These are phyloP conservation scores for Dendropsophus ebraccatus DNA, from an alignment of 2,113 vertebrate genomes.

Conservation along the genomic window DNA sequence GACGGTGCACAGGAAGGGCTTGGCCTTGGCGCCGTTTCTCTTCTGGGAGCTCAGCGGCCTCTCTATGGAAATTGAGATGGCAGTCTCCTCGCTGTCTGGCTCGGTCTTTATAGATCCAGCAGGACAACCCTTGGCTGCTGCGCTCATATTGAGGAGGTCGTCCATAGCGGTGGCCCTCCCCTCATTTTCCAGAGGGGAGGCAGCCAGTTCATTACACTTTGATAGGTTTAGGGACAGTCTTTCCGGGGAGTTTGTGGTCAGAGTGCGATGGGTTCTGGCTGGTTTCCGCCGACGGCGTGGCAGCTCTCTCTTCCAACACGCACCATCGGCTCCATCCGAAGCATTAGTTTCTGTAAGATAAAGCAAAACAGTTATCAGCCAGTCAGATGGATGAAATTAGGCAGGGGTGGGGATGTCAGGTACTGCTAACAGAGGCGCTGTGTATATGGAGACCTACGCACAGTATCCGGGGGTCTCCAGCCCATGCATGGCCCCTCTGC, in stretches of 20 bases:
- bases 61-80: not conserved
- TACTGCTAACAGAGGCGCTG: no score
- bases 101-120: not conserved
- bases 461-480: no score
- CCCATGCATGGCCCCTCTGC: no score
- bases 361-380: no score
- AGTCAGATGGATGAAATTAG: not conserved
- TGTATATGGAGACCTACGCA: no score
- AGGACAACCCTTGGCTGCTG: no score
- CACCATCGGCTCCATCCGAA: not conserved
- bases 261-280: slow-evolving; percentile 37
- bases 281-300: slow-evolving; percentile 34
- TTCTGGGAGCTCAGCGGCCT: not conserved
- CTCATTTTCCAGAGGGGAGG: not conserved
- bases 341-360: not conserved
- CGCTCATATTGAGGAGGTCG: not conserved
- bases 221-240: not conserved
- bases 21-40: not conserved
- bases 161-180: not conserved
- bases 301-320: not conserved
- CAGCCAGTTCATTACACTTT: not conserved
- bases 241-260: slow-evolving; percentile 3
- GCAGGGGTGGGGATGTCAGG: no score
- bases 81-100: not conserved
- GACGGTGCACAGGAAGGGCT: slow-evolving; percentile 40